A percentile compares a stretch with the other conserved stretches of the same genome.
These are phyloP conservation scores for Drosophila monieri DNA, from an alignment of 2,888 invertebrate genomes.

Conservation along the genomic window DNA sequence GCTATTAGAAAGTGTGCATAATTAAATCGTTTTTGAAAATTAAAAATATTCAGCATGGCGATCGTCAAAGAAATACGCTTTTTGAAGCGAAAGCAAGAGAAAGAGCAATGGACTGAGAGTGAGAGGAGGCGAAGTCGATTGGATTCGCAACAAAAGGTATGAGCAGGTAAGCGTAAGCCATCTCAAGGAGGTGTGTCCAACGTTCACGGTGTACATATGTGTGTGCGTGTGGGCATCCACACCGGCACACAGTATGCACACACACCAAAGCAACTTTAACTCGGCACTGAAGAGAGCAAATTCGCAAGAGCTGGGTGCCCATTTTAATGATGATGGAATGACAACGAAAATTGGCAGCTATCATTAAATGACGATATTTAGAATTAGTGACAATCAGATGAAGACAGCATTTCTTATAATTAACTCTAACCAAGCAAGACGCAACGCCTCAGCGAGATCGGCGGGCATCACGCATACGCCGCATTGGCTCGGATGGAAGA, in stretches of 20 bases:
- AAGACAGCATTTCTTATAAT: constrained; percentile 78
- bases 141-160: constrained; percentile 70
- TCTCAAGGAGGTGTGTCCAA: constrained; percentile 73
- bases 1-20: background rate
- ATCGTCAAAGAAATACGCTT: constrained; percentile 40
- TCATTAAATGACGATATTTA: constrained; percentile 69
- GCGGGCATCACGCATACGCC: constrained; percentile 41
- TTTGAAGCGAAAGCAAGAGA: constrained; percentile 8
- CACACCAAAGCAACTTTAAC: constrained; percentile 6
- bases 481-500: constrained; percentile 44
- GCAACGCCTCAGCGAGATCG: constrained; percentile 73
- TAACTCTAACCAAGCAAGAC: constrained; percentile 80
- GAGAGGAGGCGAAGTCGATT: constrained; percentile 32
- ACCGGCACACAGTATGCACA: constrained; percentile 14
- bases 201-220: constrained; percentile 18
- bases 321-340: constrained; percentile 72
- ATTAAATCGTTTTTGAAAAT: background rate
- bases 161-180: constrained; percentile 60
- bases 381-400: constrained; percentile 75
- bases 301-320: constrained; percentile 25
- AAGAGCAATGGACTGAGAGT: constrained; percentile 13
- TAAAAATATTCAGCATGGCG: constrained; percentile 54
- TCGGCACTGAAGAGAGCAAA: constrained; percentile 20
- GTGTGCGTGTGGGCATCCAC: constrained; percentile 28
- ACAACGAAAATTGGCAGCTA: constrained; percentile 73